These are phyloP conservation scores for Ancistrus triradiatus DNA, from an alignment of 2,113 vertebrate species.

Conservation along the genomic window DNA sequence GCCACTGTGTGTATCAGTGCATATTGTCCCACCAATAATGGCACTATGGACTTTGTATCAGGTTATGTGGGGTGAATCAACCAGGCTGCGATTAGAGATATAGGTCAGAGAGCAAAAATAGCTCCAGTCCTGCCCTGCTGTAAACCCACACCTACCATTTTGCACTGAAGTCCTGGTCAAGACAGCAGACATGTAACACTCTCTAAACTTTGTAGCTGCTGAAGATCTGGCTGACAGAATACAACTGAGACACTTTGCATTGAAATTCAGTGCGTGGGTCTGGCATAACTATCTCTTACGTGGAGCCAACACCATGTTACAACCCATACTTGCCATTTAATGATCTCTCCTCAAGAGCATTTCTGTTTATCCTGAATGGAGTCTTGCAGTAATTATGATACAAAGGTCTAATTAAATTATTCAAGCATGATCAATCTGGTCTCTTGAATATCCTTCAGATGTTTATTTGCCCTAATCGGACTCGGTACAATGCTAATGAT, in stretches of 20 bases:
- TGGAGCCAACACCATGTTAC: constrained; percentile 7
- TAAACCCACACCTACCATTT: not conserved
- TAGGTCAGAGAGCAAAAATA: constrained; percentile 9
- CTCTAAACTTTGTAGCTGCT: too few species aligned
- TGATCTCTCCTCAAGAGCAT: constrained; percentile 8
- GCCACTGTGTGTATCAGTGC: too few species aligned
- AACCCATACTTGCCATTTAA: constrained; percentile 15
- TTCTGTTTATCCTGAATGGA: not conserved
- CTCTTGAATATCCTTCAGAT: not conserved
- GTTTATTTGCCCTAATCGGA: not conserved
- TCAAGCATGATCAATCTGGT: not conserved
- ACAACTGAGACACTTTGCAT: not conserved
- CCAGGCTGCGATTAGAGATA: not conserved
- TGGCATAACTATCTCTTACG: not conserved
- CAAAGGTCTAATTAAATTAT: not conserved
- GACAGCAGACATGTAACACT: too few species aligned
- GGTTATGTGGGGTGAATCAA: not conserved
- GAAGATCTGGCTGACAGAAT: not conserved
- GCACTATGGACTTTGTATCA: too few species aligned
- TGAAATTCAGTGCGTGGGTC: not conserved
- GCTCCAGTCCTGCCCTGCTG: too few species aligned
- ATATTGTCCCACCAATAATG: too few species aligned
- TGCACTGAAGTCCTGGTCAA: too few species aligned
- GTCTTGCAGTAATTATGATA: not conserved
- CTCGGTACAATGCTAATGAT: not conserved